Evolutionary conservation across 2,797 vertebrate genomes (phyloP), one percentile per base, ranked within the genome.

Genomic region (Odontamblyopus lacepedii): DNA sequence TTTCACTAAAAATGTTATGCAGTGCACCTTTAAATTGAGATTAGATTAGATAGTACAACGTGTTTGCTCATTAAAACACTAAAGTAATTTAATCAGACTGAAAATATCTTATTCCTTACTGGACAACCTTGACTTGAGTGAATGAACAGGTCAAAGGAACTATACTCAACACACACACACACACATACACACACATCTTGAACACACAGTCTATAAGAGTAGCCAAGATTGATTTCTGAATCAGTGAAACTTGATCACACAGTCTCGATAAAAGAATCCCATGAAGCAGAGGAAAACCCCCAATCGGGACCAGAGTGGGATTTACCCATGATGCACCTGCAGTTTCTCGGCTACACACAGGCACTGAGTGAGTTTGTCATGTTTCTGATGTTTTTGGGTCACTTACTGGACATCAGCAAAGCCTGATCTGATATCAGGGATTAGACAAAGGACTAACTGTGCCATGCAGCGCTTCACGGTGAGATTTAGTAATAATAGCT

Each of bases 271-370:
- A 56, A n/a, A 57, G 32, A 41, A 12, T 69, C 35, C 9, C 38
- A 59, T 69, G 30, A 29, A 69, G 62, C 50, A 6, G 79, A 35
- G 72, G 78, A 71, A 87, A 81, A 65, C 16, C 75, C 69, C 67
- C 44, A 35, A 69, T 53, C 23, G 30, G 41, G 6, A 8, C 53
- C 59, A 67, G 75, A 41, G 51, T 18, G 73, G 65, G 57, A 80
- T 74, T 72, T 65, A 62, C 64, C 50, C 32, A 62, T 63, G 60
- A 64, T 75, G 68, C 65, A 78, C 66, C 71, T 78, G 67, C 64
- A 73, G 6, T 67, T 73, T 71, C 44, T 23, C 53, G 56, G n/a
- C 62, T 50, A 62, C 18, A 63, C 23, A 59, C 56, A 78, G 71
- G 27, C 70, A 38, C 19, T 26, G 53, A 29, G 32, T 41, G 23